Evolutionary conservation across 2,113 vertebrate species (phyloP), one percentile per base, ranked within the genome.

Genomic region (Xenopus tropicalis): DNA sequence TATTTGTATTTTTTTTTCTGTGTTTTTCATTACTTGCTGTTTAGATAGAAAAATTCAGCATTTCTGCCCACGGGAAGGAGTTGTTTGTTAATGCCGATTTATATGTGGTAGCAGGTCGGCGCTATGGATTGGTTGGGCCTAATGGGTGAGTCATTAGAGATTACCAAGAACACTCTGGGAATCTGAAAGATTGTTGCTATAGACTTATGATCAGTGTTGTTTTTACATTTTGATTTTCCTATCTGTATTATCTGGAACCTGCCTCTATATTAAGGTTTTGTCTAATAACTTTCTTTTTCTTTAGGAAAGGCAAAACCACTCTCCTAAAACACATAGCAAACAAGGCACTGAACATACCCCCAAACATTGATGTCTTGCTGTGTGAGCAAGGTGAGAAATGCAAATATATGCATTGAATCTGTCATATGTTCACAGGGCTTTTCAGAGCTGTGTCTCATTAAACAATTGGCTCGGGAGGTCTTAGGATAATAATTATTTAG

Each of bases 1-100:
- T 16, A 17, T 13, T 46, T 46, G 10, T 46, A 10, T 48, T 10
- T 48, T 17, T 1, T 48, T 37, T 37, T 37, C 46, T n/a, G n/a
- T n/a, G 9, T 14, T 12, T 52, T 52, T 10, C 46, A 14, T 19
- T 23, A 19, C 14, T 1, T n/a, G 11, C 22, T 13, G 57, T 64
- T 0, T 66, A 97, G 95, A 82, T 98, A 82, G 95, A 97, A 77
- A 91, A 90, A 69, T 98, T 98, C 83, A 98, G 95, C 82, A 98
- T 98, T 82, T 98, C 95, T 0, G 95, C 95, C 61, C 95, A 97
- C 0, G 95, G 95, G 56, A 98, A 98, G 79, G 94, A 98, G 79
- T 83, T 98, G 1, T 98, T 97, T 1, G 87, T 98, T 79, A 97
- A 97, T 0, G 95, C 94, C 1, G 95, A 98, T 79, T 89, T 98